Base-by-base conservation (phyloP, 2,797 vertebrate species). In the Stomatorhinus walkeri region DNA sequence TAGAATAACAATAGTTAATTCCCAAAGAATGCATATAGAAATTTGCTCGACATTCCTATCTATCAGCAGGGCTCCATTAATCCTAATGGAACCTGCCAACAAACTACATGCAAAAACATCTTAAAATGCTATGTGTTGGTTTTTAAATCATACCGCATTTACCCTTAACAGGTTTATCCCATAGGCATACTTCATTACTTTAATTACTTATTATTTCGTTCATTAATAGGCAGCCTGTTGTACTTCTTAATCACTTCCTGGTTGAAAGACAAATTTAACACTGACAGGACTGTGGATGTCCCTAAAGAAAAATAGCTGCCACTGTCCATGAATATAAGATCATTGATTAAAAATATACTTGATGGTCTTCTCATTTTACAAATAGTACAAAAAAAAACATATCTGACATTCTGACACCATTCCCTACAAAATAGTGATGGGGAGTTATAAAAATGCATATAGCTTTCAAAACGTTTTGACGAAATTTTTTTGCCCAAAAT, bases 61-160 rank as follows among this genome's bases (percentile, higher is more conserved):
- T 76, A 40, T 79, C 1, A 2, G 14, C 36, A 43, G 36, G 7
- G n/a, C 7, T n/a, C 84, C 49, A 54, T 85, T 85, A 85, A 4
- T 28, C 83, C 83, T 85, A 5, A 54, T 54, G 49, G 24, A 51
- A 51, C 0, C 51, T 51, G 84, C 7, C 51, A 52, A 28, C 51
- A 51, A 85, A 32, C 49, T 51, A 54, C 5, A 54, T 85, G 49
- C 84, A 85, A 54, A 52, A 85, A 85, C 84, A 16, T 85, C 84
- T 54, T 85, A 52, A 6, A 51, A 51, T 85, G 49, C 84, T 36
- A 3, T 85, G 22, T 51, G 10, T 28, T 52, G 10, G 49, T 32
- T 85, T 85, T 51, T 52, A 81, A 51, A 54, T 85, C 24, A 51
- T 16, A 12, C 1, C 19, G 24, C 46, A 85, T 51, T 85, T 85